Conservation (phyloP, 2,797 vertebrate genomes). For the Diplodus puntazzo region DNA sequence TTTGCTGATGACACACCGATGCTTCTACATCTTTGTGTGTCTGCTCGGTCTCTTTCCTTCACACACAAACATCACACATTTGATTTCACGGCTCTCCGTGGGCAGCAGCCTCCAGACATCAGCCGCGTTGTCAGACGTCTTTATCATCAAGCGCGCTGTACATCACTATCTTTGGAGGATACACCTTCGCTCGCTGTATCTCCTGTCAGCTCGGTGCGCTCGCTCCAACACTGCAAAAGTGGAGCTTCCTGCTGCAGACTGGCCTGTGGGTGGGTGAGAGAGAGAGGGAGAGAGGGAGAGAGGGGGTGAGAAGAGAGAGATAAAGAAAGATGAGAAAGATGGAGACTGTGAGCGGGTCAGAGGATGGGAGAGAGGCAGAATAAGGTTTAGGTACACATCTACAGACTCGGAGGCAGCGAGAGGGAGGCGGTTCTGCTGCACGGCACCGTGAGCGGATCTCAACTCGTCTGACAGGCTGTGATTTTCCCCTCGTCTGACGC, state of each 20-base stretch:
- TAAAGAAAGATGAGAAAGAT: conserved; percentile 43
- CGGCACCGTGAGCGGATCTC: conserved; percentile 54
- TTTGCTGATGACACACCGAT: neutral
- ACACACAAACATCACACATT: conserved; percentile 40
- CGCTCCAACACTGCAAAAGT: conserved; percentile 28
- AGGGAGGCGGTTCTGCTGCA: conserved; percentile 8
- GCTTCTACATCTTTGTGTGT: neutral
- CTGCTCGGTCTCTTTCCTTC: neutral
- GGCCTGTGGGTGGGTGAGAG: conserved; percentile 59
- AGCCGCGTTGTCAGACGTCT: conserved; percentile 50
- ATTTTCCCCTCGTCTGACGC: conserved; percentile 52
- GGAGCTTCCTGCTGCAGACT: conserved; percentile 52
- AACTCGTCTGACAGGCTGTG: conserved; percentile 61
- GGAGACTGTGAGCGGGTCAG: conserved; percentile 61
- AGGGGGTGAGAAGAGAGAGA: conserved; percentile 4
- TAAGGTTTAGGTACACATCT: conserved; percentile 35
- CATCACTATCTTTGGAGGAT: conserved; percentile 23
- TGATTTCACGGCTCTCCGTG: conserved; percentile 28
- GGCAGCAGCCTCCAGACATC: conserved; percentile 36
- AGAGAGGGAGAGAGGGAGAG: neutral
- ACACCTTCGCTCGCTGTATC: conserved; percentile 27
- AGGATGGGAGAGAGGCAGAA: conserved; percentile 44
- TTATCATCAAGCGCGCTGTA: conserved; percentile 36
- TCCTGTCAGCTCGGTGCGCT: conserved; percentile 22
- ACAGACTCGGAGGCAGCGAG: conserved; percentile 12